Conservation (phyloP, 2,888 invertebrate species). For the Allygus modestus region DNA sequence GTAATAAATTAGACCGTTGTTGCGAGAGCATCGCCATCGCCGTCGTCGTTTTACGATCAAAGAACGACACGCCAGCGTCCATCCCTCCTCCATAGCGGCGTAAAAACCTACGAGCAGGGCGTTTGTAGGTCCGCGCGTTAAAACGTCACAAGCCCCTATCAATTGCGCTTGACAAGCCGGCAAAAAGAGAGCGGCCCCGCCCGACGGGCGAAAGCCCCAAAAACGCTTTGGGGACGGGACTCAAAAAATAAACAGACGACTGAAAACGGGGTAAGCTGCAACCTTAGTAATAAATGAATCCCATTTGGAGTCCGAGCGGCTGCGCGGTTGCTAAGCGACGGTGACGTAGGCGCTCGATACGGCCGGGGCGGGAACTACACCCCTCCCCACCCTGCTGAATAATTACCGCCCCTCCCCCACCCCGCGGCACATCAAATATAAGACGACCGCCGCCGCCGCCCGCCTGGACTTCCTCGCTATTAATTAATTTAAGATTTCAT, state of each 20-base stretch:
- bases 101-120: background rate
- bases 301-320: conserved; percentile 64
- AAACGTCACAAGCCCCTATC: conserved; percentile 22
- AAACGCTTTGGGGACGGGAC: conserved; percentile 36
- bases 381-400: background rate
- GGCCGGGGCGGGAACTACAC: conserved; percentile 28
- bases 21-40: background rate
- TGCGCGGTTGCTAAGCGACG: conserved; percentile 56
- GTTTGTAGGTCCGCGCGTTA: background rate
- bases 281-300: conserved; percentile 68
- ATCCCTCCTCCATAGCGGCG: background rate
- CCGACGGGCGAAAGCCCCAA: conserved; percentile 19
- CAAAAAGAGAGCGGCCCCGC: conserved; percentile 40
- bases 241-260: conserved; percentile 56
- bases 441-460: background rate
- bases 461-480: conserved; percentile 9
- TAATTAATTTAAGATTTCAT: conserved; percentile 52
- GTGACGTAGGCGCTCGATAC: conserved; percentile 57
- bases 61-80: background rate
- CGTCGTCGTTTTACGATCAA: conserved; percentile 27
- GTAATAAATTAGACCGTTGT: conserved; percentile 26
- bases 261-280: conserved; percentile 62
- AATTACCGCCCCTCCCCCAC: background rate
- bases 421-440: conserved; percentile 23
- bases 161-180: conserved; percentile 4